These are phyloP conservation scores for Lycophotia porphyrea DNA, from an alignment of 2,888 invertebrate species.

Conservation along the genomic window DNA sequence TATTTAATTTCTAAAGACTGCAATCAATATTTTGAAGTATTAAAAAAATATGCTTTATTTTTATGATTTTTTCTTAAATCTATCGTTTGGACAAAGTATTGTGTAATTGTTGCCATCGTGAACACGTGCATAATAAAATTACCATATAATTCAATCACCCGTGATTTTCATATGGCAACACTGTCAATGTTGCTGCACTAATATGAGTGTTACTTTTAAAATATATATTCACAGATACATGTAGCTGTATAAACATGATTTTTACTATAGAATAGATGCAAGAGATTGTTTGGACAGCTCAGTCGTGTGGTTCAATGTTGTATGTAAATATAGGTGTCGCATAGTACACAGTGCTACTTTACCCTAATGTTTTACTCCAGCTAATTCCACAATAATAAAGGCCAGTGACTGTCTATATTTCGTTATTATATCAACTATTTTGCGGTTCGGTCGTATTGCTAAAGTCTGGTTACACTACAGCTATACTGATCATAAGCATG, in stretches of 20 bases:
- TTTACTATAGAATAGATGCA: slow-evolving; percentile 58
- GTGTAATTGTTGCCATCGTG: slow-evolving; percentile 65
- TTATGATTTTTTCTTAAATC: slow-evolving; percentile 47
- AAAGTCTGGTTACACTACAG: slow-evolving; percentile 31
- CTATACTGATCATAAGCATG: slow-evolving; percentile 4
- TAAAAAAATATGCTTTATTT: slow-evolving; percentile 70
- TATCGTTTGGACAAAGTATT: slow-evolving; percentile 79
- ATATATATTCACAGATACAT: slow-evolving; percentile 62
- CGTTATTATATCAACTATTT: slow-evolving; percentile 29
- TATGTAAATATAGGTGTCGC: slow-evolving; percentile 75
- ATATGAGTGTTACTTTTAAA: slow-evolving; percentile 67
- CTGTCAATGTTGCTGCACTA: slow-evolving; percentile 62
- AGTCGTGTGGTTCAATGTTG: slow-evolving; percentile 63
- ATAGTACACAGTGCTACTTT: slow-evolving; percentile 72
- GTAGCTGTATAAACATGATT: slow-evolving; percentile 63
- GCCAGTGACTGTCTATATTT: slow-evolving; percentile 49
- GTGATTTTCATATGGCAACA: slow-evolving; percentile 70
- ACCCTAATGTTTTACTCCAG: slow-evolving; percentile 54
- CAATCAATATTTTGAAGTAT: slow-evolving; percentile 74
- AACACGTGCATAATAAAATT: slow-evolving; percentile 54
- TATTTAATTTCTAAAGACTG: slow-evolving; percentile 75
- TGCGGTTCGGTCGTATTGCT: slow-evolving; percentile 42
- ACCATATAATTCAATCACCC: slow-evolving; percentile 67
- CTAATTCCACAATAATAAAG: slow-evolving; percentile 34
- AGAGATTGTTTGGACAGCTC: slow-evolving; percentile 58